Evolutionary conservation across 2,113 vertebrate species (phyloP).

Genomic region (Damaliscus lunatus): DNA sequence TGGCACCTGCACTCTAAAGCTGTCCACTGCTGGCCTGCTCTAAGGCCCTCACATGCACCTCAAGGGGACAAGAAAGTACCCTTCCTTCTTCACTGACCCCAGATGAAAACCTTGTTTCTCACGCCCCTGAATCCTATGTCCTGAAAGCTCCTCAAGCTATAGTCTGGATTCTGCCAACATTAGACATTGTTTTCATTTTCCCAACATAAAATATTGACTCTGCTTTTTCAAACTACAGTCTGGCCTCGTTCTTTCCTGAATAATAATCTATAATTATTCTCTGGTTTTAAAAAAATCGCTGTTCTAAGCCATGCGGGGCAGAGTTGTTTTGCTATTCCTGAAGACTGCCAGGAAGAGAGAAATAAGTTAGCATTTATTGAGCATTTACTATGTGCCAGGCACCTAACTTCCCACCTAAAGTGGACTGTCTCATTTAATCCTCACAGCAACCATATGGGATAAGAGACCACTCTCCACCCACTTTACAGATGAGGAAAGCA

Average conservation of each 20-base stretch:
- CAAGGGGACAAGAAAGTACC: not conserved
- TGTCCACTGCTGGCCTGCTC: not conserved
- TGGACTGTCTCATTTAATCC: not conserved
- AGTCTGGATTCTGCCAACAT: not conserved
- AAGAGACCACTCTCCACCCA: not conserved
- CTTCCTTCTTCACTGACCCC: not conserved
- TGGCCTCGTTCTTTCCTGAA: not conserved
- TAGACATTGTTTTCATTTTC: not conserved
- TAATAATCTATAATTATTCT: not conserved
- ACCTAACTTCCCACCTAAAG: not conserved
- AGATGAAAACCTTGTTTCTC: not conserved
- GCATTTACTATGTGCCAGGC: not conserved
- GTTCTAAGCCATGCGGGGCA: not conserved
- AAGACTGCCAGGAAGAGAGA: not conserved
- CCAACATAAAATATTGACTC: conserved; percentile 7
- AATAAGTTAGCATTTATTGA: rapidly evolving
- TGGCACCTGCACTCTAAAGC: not conserved
- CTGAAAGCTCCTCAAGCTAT: not conserved
- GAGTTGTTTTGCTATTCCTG: not conserved
- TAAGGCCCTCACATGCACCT: not conserved
- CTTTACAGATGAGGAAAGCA: not conserved
- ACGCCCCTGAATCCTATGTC: not conserved
- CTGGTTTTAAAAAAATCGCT: not conserved
- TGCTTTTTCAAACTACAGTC: conserved; percentile 25
- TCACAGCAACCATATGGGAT: not conserved